Base-by-base conservation (phyloP, 1,140 invertebrate genomes). In the Eriosoma lanigerum region DNA sequence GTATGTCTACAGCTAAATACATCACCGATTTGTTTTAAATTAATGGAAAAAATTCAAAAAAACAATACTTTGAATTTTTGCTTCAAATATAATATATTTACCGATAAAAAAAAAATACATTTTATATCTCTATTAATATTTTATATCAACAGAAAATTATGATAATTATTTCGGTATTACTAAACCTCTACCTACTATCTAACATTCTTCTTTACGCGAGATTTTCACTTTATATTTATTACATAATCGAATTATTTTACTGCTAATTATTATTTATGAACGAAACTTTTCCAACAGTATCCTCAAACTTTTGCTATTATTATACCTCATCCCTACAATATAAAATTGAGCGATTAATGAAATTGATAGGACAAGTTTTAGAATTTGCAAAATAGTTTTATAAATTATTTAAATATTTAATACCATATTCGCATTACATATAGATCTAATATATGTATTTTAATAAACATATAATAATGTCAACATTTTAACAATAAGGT, bases 301-400 rank as follows among this genome's bases (percentile, higher is more conserved):
- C 26, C 5, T 54, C 50, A 73, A 73, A 73, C 70, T 73, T 73
- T 73, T 52, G 19, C 26, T 52, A 73, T 17, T 68, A 13, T 48
- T 68, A 24, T 24, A 48, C 38, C 15, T 48, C n/a, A 38, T 38
- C 0, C 0, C 38, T 9, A 15, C 21, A 26, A 5, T 68, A 46
- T 68, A 68, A 68, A 68, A 21, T 68, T 15, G 13, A 26, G 21
- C 1, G 21, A 48, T 68, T 68, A 68, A 68, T 26, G 12, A 68
- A 68, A 48, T 68, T 48, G 15, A 48, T 48, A 21, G 15, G 46
- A 68, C 44, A 68, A 48, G 66, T 48, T 48, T 48, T 17, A 68
- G 8, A 17, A 24, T 48, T 58, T 24, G 21, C 52, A 24, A 48
- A 48, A 48, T 13, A 48, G 9, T 13, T 48, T 13, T 13, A 48